Conservation (phyloP, 1,140 invertebrate genomes). For the Charaxes varanes region DNA sequence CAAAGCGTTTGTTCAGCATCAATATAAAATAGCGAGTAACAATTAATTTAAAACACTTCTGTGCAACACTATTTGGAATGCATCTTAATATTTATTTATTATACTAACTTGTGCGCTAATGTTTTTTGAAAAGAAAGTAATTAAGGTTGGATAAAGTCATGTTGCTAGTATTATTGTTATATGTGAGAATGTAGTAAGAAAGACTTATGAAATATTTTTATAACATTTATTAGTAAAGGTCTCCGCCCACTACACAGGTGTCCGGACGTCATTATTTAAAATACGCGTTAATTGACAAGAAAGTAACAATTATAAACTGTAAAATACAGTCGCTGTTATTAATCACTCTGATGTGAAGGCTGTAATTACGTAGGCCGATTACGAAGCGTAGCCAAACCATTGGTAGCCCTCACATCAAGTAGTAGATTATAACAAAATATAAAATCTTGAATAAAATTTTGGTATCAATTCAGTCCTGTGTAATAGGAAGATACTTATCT, state of each 20-base stretch:
- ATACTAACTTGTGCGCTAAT: slow-evolving; percentile 7
- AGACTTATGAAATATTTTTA: slow-evolving; percentile 1
- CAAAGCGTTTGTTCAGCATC: slow-evolving; percentile 25
- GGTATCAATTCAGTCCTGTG: no score
- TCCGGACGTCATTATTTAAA: no score
- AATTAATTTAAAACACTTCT: slow-evolving; percentile 9
- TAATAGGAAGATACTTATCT: neutral
- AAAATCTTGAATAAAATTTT: slow-evolving; percentile 13
- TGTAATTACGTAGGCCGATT: no score
- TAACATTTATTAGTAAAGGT: no score
- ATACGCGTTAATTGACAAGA: no score
- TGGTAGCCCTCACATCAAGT: no score
- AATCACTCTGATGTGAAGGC: no score
- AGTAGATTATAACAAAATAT: no score
- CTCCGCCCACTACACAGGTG: no score
- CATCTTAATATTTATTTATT: slow-evolving; percentile 2
- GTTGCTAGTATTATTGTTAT: slow-evolving; percentile 18
- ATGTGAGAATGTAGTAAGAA: slow-evolving; percentile 19
- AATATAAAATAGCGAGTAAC: slow-evolving; percentile 4
- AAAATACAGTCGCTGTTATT: no score
- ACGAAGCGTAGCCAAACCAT: no score
- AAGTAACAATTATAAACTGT: no score
- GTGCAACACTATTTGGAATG: slow-evolving; percentile 14
- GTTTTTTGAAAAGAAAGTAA: slow-evolving; percentile 3
- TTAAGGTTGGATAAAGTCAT: slow-evolving; percentile 10